A percentile compares a stretch with the other conserved stretches of the same genome.
Conservation (phyloP, 2,797 vertebrate genomes). For the Hippocampus kuda region DNA sequence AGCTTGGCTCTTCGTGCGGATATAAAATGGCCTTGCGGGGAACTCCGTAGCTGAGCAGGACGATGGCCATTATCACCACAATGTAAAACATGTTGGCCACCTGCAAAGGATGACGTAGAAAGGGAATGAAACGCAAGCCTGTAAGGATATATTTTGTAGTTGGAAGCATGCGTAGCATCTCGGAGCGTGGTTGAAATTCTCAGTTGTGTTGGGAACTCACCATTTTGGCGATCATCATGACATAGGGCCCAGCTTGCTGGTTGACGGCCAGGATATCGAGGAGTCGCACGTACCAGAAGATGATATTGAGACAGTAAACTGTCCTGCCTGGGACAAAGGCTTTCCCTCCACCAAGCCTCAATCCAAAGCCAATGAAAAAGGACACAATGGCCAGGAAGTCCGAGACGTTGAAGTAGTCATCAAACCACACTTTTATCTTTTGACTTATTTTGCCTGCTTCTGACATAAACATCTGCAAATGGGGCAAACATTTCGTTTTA, state of each 20-base stretch:
- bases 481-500: neutral
- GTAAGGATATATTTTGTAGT: neutral
- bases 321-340: constrained; percentile 78
- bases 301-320: constrained; percentile 95
- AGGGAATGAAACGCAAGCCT: neutral
- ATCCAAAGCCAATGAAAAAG: constrained; percentile 88
- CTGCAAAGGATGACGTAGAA: constrained; percentile 54
- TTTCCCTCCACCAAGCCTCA: constrained; percentile 76
- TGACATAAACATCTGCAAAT: constrained; percentile 90
- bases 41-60: constrained; percentile 92
- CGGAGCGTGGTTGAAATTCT: neutral
- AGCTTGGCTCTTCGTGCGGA: constrained; percentile 81
- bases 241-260: constrained; percentile 96
- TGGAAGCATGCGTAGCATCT: neutral
- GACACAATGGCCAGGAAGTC: constrained; percentile 91
- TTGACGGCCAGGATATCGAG: constrained; percentile 95
- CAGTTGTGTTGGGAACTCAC: constrained; percentile 64
- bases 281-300: constrained; percentile 98
- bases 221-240: constrained; percentile 99
- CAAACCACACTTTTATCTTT: constrained; percentile 98
- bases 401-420: constrained; percentile 91
- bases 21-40: constrained; percentile 94
- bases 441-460: constrained; percentile 96
- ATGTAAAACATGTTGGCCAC: constrained; percentile 99
- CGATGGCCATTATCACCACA: constrained; percentile 95